These are phyloP conservation scores for Anthopleura sola DNA, from an alignment of 64 coral and sea anemone species.

Conservation along the genomic window DNA sequence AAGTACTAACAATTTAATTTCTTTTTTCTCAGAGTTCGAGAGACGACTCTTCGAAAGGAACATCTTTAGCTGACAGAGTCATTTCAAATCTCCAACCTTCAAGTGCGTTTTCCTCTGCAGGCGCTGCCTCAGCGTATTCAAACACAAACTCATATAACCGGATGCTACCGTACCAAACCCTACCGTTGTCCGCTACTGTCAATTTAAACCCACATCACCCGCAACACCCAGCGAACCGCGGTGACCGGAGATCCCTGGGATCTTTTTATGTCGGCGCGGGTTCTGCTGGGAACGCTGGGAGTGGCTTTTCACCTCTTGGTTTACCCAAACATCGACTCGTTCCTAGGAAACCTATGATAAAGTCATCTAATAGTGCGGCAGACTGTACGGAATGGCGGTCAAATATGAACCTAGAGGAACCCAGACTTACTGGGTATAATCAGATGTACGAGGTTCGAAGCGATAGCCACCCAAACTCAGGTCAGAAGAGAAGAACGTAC, in stretches of 20 bases:
- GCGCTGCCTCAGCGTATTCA: not conserved
- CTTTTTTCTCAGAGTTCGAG: not conserved
- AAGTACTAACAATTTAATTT: not conserved
- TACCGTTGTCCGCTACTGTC: not conserved
- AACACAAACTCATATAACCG: not conserved
- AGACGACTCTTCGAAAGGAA: not conserved
- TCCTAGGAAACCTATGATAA: slow-evolving; percentile 57
- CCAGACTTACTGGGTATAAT: not conserved
- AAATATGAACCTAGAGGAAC: not conserved
- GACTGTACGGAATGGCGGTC: slow-evolving; percentile 32
- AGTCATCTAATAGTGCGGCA: not conserved
- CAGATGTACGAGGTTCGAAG: slow-evolving; percentile 47
- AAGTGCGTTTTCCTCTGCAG: not conserved
- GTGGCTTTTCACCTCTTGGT: not conserved
- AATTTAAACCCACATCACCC: slow-evolving; percentile 48
- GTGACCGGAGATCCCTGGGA: slow-evolving; percentile 75
- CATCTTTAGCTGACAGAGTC: not conserved
- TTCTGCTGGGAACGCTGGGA: slow-evolving; percentile 18
- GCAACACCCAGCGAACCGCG: slow-evolving; percentile 40
- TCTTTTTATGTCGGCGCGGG: slow-evolving; percentile 48
- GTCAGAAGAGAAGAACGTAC: slow-evolving; percentile 67
- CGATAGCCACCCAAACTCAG: slow-evolving; percentile 52
- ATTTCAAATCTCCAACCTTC: slow-evolving; percentile 12
- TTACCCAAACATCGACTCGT: slow-evolving; percentile 67
- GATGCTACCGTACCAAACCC: not conserved